A percentile compares a stretch with the other conserved stretches of the same genome.
Conservation (phyloP, 2,888 invertebrate genomes). For the Aspidapion aeneum region DNA sequence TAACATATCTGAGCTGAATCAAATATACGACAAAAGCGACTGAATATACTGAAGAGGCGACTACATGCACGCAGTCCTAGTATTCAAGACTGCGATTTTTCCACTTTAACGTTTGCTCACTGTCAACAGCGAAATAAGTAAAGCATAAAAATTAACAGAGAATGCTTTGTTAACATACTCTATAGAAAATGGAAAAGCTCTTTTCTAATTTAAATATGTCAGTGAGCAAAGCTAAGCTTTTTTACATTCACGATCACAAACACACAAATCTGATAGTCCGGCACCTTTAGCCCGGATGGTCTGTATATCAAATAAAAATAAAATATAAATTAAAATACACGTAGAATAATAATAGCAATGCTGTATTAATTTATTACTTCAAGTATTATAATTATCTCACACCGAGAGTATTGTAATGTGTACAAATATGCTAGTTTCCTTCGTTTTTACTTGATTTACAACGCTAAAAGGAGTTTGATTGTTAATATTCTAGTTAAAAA, state of each 20-base stretch:
- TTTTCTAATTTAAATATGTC: background rate
- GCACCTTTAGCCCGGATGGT: constrained; percentile 26
- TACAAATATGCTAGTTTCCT: constrained; percentile 13
- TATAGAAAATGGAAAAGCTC: too few species aligned
- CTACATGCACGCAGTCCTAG: constrained; percentile 58
- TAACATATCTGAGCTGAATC: background rate
- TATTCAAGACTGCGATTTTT: constrained; percentile 53
- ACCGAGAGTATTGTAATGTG: background rate
- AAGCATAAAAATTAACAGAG: too few species aligned
- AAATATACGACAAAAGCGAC: constrained; percentile 38
- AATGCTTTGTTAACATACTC: too few species aligned
- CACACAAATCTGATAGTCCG: constrained; percentile 22
- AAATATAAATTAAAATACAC: constrained; percentile 20
- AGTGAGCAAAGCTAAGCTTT: background rate
- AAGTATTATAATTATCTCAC: background rate
- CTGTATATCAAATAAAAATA: constrained; percentile 12
- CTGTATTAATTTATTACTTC: background rate
- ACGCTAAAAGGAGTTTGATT: too few species aligned
- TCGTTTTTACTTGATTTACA: background rate
- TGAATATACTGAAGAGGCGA: constrained; percentile 42
- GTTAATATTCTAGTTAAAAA: too few species aligned
- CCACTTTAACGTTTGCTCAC: constrained; percentile 17
- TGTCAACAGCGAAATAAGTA: too few species aligned
- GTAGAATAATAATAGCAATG: constrained; percentile 20
- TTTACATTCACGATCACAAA: constrained; percentile 37